Base-by-base conservation (phyloP, 2,888 invertebrate species). In the Archips xylosteana region DNA sequence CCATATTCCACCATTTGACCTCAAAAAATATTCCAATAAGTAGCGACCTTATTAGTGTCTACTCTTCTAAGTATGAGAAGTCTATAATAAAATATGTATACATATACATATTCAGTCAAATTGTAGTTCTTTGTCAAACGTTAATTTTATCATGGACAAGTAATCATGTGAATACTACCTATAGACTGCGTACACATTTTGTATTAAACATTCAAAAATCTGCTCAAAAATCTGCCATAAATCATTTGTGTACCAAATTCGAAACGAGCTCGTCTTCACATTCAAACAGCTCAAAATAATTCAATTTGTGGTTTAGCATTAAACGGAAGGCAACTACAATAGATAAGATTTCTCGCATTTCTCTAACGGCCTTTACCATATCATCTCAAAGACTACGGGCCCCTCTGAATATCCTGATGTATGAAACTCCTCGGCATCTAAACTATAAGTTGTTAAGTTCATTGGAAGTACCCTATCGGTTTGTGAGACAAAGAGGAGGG, bases 401-500 rank as follows among this genome's bases (percentile, higher is more conserved):
- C 66, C 61, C 42, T 54, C 60, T 45, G 45, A 67, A 61, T 51
- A 62, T 62, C 71, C 59, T 51, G 49, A 23, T 49, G 54, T 54
- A 64, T 13, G 47, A 49, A 66, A 61, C 63, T 63, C 54, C 63
- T 34, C 45, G 15, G 54, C 36, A 51, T 34, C 54, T n/a, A 13
- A 71, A 60, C 47, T 66, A 51, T 54, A 61, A 66, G 65, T 66
- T 71, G 65, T 59, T 66, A 60, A 71, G 60, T 71, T 71, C 32
- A 65, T 51, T 34, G 36, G 15, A 39, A 65, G 65, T 60, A 49
- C 49, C 42, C 60, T 71, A 71, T 66, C 32, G 65, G 64, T 59
- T 64, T 49, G 42, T 45, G 36, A 59, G 36, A 36, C 57, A 57
- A 70, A 54, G n/a, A 15, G 32, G 54, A 34, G 47, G 59, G 4